Conservation (phyloP, 2,888 invertebrate genomes). For the Thecocarcelia acutangulata region DNA sequence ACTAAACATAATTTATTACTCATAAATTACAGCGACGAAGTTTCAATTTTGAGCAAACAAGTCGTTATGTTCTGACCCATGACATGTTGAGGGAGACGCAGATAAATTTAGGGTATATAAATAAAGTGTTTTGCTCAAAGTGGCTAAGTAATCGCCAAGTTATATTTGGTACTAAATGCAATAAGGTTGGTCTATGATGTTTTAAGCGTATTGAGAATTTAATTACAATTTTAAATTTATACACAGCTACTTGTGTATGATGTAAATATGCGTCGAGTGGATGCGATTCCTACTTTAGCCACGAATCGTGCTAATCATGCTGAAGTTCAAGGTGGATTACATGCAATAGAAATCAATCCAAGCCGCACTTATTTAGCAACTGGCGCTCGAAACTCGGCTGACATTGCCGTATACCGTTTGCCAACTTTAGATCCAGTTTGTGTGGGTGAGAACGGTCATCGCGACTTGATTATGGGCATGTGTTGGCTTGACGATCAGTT, state of each 20-base stretch:
- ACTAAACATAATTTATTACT: background rate
- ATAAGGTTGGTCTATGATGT: conserved; percentile 85
- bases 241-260: conserved; percentile 94
- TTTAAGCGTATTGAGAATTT: background rate
- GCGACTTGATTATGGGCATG: conserved; percentile 94
- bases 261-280: conserved; percentile 91
- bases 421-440: conserved; percentile 97
- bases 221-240: background rate
- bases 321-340: conserved; percentile 90
- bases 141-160: conserved; percentile 98
- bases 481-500: conserved; percentile 98
- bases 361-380: conserved; percentile 94
- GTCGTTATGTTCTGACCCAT: conserved; percentile 93
- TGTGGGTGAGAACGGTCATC: conserved; percentile 93
- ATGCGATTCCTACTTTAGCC: conserved; percentile 93
- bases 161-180: conserved; percentile 98
- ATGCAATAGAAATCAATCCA: conserved; percentile 96
- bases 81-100: conserved; percentile 94
- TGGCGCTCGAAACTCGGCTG: conserved; percentile 94
- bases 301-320: conserved; percentile 83
- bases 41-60: conserved; percentile 90
- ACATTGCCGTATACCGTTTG: conserved; percentile 92
- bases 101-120: conserved; percentile 91
- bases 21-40: conserved; percentile 81
- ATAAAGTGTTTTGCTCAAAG: conserved; percentile 96